These are phyloP conservation scores for Pongo pygmaeus DNA, from an alignment of 2,113 vertebrate genomes.

Conservation along the genomic window DNA sequence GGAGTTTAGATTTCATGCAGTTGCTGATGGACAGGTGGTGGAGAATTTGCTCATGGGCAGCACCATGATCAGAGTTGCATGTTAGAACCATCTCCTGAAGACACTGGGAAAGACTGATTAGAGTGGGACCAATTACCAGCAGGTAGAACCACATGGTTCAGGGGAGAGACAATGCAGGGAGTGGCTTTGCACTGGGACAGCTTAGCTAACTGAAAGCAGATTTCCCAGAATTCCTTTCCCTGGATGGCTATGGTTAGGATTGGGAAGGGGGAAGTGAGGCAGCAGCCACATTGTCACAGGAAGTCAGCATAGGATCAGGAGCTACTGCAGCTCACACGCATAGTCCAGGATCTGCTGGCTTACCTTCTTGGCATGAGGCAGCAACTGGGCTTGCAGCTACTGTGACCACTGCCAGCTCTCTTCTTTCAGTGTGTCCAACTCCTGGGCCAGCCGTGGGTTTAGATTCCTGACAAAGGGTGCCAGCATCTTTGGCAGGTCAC, in stretches of 20 bases:
- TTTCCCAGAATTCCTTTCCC: not conserved
- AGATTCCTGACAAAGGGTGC: not conserved
- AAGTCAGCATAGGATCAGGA: not conserved
- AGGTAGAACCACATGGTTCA: accelerated
- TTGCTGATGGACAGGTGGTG: not conserved
- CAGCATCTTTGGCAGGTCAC: not conserved
- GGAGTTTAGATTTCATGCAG: not conserved
- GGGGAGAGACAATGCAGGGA: not conserved
- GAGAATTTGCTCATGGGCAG: not conserved
- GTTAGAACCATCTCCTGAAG: not conserved
- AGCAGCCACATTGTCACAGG: not conserved
- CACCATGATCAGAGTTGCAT: accelerated
- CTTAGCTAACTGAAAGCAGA: not conserved
- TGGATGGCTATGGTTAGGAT: not conserved
- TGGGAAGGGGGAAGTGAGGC: not conserved
- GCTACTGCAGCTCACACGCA: accelerated
- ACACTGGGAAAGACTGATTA: not conserved
- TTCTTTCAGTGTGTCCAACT: not conserved
- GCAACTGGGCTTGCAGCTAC: not conserved
- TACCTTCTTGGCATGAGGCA: not conserved
- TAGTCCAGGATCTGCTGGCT: not conserved
- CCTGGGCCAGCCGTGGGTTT: not conserved
- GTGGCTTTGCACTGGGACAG: not conserved
- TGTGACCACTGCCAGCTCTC: accelerated
- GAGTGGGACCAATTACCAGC: no score